phyloP scores from a whole-genome alignment of 2,888 invertebrate genomes.

The Prosopocoilus inquinatus region DNA sequence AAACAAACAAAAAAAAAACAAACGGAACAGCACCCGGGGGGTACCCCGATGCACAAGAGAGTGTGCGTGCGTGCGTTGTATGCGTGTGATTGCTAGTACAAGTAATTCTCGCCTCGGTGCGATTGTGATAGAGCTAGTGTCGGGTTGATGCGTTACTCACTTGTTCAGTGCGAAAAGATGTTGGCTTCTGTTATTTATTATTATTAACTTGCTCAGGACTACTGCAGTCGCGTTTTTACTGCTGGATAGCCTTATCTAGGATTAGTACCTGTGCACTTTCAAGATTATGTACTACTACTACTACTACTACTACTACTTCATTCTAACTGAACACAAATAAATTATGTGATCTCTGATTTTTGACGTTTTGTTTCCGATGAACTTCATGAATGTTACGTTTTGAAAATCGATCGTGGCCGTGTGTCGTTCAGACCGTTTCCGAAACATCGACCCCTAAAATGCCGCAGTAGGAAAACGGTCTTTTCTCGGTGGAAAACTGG shows the following conservation, averaged over 20 bases:
- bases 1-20: background rate
- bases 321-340: constrained; percentile 7
- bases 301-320: too few species aligned
- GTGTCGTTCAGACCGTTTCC: too few species aligned
- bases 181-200: background rate
- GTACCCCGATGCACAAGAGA: background rate
- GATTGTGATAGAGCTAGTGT: too few species aligned
- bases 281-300: too few species aligned
- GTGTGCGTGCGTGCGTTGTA: background rate
- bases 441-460: too few species aligned
- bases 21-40: background rate
- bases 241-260: constrained; percentile 9
- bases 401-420: too few species aligned
- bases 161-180: background rate
- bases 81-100: background rate
- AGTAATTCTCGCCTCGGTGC: constrained; percentile 2
- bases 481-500: too few species aligned
- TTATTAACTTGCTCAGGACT: constrained; percentile 3
- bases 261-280: constrained; percentile 13
- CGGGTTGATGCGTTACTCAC: too few species aligned
- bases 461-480: too few species aligned
- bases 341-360: constrained; percentile 9
- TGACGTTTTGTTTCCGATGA: too few species aligned
- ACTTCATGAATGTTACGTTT: too few species aligned
- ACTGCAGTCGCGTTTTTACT: background rate